Conservation (phyloP, 2,888 invertebrate species). For the Belgica antarctica region DNA sequence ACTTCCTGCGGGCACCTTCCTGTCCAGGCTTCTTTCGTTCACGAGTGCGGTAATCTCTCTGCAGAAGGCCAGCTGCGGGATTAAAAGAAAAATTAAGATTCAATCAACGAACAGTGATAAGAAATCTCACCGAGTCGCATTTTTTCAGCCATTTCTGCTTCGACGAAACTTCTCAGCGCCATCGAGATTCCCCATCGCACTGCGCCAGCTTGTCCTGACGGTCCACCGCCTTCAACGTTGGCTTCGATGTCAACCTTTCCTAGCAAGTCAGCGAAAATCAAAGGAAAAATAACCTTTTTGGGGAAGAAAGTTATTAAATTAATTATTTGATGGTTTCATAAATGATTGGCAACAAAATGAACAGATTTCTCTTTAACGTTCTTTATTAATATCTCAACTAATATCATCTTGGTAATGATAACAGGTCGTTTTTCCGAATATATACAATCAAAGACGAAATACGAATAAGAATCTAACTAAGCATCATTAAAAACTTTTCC, state of each 20-base stretch:
- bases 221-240: slow-evolving; percentile 69
- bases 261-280: slow-evolving; percentile 74
- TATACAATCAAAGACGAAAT: no score
- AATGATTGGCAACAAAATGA: not conserved
- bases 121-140: slow-evolving; percentile 76
- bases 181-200: slow-evolving; percentile 84
- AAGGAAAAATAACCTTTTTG: slow-evolving; percentile 72
- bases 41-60: slow-evolving; percentile 70
- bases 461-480: no score
- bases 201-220: slow-evolving; percentile 82
- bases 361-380: not conserved
- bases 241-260: slow-evolving; percentile 82
- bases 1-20: slow-evolving; percentile 83
- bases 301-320: not conserved
- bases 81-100: not conserved
- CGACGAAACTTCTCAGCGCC: slow-evolving; percentile 80
- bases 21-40: slow-evolving; percentile 94
- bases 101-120: no score
- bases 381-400: slow-evolving; percentile 10
- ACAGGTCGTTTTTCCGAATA: not conserved
- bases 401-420: no score
- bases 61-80: slow-evolving; percentile 75
- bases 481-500: not conserved
- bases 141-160: slow-evolving; percentile 69
- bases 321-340: not conserved